A percentile compares a stretch with the other conserved stretches of the same genome.
These are phyloP conservation scores for Clarias fuscus DNA, from an alignment of 2,797 vertebrate genomes.

Conservation along the genomic window DNA sequence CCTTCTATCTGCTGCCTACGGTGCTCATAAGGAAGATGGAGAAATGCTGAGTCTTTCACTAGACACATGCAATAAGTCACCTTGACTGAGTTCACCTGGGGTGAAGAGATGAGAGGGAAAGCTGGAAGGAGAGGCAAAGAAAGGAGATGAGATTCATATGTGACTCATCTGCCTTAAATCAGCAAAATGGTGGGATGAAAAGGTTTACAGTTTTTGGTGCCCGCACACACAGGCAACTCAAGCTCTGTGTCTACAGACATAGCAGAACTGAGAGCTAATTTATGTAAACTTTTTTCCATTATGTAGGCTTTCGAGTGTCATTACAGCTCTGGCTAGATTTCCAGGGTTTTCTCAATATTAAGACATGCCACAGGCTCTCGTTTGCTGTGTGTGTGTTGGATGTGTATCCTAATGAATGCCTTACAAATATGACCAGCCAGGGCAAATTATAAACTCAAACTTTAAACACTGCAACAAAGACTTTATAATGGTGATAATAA, in stretches of 20 bases:
- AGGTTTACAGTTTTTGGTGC: conserved; percentile 71
- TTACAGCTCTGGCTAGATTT: conserved; percentile 71
- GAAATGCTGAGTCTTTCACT: conserved; percentile 70
- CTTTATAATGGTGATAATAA: conserved; percentile 66
- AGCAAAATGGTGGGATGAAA: conserved; percentile 64
- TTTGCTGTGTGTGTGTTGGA: conserved; percentile 78
- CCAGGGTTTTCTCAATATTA: conserved; percentile 67
- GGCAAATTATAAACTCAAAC: conserved; percentile 82
- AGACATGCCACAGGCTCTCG: conserved; percentile 71
- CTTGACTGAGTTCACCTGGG: conserved; percentile 73
- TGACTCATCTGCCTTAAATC: conserved; percentile 59
- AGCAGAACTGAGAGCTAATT: conserved; percentile 75
- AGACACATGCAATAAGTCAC: conserved; percentile 68
- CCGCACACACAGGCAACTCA: conserved; percentile 61
- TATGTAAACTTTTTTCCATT: conserved; percentile 79
- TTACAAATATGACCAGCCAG: conserved; percentile 81
- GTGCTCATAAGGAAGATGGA: conserved; percentile 81
- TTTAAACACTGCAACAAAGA: conserved; percentile 78
- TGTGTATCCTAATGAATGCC: conserved; percentile 79
- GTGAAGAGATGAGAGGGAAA: conserved; percentile 11
- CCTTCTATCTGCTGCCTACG: conserved; percentile 76
- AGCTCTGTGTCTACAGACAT: conserved; percentile 67
- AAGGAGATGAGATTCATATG: background rate
- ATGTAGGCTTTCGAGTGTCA: conserved; percentile 78
- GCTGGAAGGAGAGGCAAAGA: background rate